A percentile compares a stretch with the other conserved stretches of the same genome.
phyloP scores from a whole-genome alignment of 2,797 vertebrate species.

The Sarcoramphus papa region DNA sequence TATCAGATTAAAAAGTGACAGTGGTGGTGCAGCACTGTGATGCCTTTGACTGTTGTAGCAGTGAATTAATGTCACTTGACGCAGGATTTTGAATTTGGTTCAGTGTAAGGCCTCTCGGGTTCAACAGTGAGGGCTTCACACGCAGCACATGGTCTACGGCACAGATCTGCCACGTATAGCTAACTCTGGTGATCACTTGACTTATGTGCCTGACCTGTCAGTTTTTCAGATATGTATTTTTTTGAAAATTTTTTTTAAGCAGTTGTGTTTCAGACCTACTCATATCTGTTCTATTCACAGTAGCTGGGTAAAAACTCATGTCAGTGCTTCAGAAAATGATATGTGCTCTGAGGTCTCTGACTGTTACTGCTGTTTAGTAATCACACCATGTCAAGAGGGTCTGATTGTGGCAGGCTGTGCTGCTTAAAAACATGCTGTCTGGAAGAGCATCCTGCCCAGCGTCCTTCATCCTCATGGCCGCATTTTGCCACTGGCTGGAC shows the following conservation, averaged over 20 bases:
- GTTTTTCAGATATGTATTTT: not conserved
- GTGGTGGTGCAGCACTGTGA: not conserved
- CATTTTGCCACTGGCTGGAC: not conserved
- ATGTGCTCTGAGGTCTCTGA: not conserved
- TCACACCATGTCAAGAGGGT: not conserved
- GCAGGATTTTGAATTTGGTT: not conserved
- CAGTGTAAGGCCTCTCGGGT: not conserved
- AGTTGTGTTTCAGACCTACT: not conserved
- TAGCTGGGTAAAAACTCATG: not conserved
- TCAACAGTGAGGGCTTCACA: not conserved
- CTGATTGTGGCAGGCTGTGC: not conserved
- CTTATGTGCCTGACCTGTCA: not conserved
- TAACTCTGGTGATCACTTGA: not conserved
- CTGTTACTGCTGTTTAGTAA: not conserved
- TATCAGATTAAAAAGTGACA: not conserved
- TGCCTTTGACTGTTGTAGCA: not conserved
- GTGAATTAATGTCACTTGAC: not conserved
- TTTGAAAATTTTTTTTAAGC: not conserved
- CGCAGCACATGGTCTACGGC: not conserved
- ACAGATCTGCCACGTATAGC: not conserved
- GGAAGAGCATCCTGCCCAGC: not conserved
- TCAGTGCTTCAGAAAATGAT: not conserved
- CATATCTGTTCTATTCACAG: not conserved
- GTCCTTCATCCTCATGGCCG: not conserved
- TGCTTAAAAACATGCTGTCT: not conserved